phyloP scores from a whole-genome alignment of 2,797 vertebrate species.

The Otus scops region DNA sequence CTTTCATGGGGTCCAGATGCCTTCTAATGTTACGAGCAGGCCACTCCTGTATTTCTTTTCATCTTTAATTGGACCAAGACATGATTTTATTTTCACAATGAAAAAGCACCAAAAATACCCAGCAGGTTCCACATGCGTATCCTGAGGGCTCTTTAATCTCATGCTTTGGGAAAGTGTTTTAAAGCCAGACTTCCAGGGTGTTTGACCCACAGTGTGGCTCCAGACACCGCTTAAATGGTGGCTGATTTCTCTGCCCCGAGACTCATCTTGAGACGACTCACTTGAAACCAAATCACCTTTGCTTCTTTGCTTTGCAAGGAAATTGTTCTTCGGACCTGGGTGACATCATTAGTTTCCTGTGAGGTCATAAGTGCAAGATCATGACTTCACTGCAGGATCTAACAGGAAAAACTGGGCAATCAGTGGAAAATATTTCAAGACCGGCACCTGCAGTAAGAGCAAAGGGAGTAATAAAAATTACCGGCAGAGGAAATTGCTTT shows the following conservation, averaged over 20 bases:
- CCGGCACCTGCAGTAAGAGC: constrained; percentile 34
- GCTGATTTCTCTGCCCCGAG: background rate
- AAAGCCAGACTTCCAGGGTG: background rate
- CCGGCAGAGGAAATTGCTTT: constrained; percentile 54
- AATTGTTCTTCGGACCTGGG: background rate
- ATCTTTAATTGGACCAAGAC: constrained; percentile 47
- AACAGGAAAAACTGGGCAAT: constrained; percentile 27
- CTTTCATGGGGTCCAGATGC: constrained; percentile 30
- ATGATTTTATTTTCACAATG: background rate
- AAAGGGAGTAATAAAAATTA: constrained; percentile 62
- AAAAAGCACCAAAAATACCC: background rate
- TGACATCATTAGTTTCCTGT: constrained; percentile 45
- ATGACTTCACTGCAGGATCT: constrained; percentile 29
- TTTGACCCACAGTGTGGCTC: background rate
- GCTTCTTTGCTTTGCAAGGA: background rate
- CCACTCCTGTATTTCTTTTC: background rate
- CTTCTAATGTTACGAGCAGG: background rate
- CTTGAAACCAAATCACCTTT: background rate
- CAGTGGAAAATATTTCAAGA: constrained; percentile 20
- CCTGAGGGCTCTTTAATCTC: constrained; percentile 15
- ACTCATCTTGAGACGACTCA: background rate
- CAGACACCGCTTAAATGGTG: background rate
- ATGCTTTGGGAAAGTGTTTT: background rate
- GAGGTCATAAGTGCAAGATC: constrained; percentile 48
- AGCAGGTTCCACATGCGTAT: background rate